phyloP scores from a whole-genome alignment of 1,140 invertebrate genomes.

The Neoseiulus cucumeris region DNA sequence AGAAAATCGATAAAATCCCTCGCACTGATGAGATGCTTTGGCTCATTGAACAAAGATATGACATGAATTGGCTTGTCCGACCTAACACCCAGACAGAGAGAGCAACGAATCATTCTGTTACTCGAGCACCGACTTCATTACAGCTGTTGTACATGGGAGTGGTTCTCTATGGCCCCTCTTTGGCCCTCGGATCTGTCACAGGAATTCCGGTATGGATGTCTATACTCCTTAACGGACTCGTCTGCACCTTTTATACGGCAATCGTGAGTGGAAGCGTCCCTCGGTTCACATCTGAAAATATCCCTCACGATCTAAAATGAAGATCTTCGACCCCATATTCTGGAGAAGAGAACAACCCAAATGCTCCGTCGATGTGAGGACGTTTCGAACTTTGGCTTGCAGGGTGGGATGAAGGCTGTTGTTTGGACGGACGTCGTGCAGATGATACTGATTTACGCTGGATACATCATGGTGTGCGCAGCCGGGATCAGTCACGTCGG shows the following conservation, averaged over 20 bases:
- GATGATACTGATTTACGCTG: conserved; percentile 58
- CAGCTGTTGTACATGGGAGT: conserved; percentile 77
- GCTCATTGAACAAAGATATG: too few relatives aligned
- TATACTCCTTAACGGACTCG: conserved; percentile 60
- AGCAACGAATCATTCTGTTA: too few relatives aligned
- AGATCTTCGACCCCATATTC: not conserved
- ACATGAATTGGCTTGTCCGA: too few relatives aligned
- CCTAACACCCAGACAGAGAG: too few relatives aligned
- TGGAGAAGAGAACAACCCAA: not conserved
- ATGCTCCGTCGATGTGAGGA: too few relatives aligned
- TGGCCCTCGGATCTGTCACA: conserved; percentile 47
- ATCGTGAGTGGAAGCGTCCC: conserved; percentile 40
- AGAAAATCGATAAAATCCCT: too few relatives aligned
- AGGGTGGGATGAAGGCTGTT: conserved; percentile 86
- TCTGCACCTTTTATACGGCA: conserved; percentile 80
- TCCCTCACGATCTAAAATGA: too few relatives aligned
- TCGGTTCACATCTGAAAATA: not conserved
- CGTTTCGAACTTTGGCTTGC: conserved; percentile 18
- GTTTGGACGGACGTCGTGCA: conserved; percentile 82
- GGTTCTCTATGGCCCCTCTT: conserved; percentile 73
- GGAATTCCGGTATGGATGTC: conserved; percentile 54
- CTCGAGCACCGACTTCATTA: conserved; percentile 13
- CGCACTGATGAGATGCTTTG: too few relatives aligned
- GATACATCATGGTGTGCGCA: conserved; percentile 51
- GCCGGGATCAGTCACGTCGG: conserved; percentile 50